Percentiles rank a stretch among this genome's conserved stretches.
phyloP scores from a whole-genome alignment of 2,888 invertebrate species.

The Linnaemya vulpina region DNA sequence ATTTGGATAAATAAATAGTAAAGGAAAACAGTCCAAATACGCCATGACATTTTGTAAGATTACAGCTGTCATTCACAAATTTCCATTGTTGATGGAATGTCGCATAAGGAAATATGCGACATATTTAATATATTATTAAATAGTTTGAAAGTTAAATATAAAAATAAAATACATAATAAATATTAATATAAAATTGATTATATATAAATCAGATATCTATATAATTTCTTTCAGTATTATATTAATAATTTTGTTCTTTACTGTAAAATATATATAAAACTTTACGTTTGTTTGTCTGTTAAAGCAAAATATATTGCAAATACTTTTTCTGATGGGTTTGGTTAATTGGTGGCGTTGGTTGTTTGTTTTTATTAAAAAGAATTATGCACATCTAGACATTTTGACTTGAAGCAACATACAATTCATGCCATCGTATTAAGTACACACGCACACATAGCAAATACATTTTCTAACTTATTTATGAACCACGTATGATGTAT shows the following conservation, averaged over 20 bases:
- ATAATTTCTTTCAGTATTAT: neutral
- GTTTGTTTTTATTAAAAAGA: slow-evolving; percentile 49
- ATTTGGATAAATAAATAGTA: too few relatives aligned
- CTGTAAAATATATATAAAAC: neutral
- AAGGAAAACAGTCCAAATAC: too few relatives aligned
- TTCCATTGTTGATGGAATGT: too few relatives aligned
- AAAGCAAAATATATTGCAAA: slow-evolving; percentile 12
- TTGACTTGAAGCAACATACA: slow-evolving; percentile 60
- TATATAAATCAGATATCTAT: too few relatives aligned
- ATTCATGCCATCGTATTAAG: slow-evolving; percentile 51
- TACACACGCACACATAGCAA: slow-evolving; percentile 12
- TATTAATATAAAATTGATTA: too few relatives aligned
- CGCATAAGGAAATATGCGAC: too few relatives aligned
- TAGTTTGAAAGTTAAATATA: too few relatives aligned
- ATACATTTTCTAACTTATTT: slow-evolving; percentile 40
- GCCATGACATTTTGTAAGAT: too few relatives aligned
- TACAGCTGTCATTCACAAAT: too few relatives aligned
- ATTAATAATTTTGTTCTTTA: slow-evolving; percentile 14
- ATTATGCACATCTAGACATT: slow-evolving; percentile 64
- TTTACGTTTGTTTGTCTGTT: neutral
- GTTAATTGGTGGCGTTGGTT: slow-evolving; percentile 37
- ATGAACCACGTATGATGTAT: slow-evolving; percentile 53
- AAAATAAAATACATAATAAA: too few relatives aligned
- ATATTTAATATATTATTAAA: too few relatives aligned
- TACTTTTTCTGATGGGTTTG: slow-evolving; percentile 34